Evolutionary conservation across 2,113 vertebrate genomes (phyloP).

Genomic region (Struthidea cinerea): DNA sequence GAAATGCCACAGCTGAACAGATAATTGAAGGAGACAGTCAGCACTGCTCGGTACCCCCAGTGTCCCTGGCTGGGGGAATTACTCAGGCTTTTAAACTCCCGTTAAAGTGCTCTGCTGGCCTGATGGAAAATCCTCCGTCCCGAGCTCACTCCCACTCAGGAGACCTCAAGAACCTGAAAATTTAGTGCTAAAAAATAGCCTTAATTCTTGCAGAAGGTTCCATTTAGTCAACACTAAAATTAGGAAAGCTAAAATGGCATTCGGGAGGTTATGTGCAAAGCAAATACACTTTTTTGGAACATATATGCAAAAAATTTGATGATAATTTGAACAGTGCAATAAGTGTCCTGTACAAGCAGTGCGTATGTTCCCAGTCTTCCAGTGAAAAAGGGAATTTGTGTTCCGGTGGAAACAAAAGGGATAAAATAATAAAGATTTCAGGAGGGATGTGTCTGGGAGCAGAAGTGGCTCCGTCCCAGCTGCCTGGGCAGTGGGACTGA

Average conservation of each 20-base stretch:
- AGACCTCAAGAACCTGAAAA: background rate
- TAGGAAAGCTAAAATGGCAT: background rate
- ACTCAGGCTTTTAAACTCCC: background rate
- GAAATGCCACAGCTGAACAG: background rate
- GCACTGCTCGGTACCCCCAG: background rate
- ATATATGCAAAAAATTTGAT: accelerated
- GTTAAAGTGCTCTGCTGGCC: background rate
- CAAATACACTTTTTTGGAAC: background rate
- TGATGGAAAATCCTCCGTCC: background rate
- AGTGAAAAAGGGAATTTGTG: background rate
- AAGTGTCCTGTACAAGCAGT: too few relatives aligned
- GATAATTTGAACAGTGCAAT: background rate
- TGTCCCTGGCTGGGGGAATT: background rate
- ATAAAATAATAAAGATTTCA: accelerated
- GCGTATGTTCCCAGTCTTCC: background rate
- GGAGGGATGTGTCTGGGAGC: background rate
- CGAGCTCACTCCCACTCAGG: background rate
- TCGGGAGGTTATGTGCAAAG: background rate
- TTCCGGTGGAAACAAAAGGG: background rate
- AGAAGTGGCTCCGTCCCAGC: background rate
- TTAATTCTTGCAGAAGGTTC: background rate
- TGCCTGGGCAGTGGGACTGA: background rate
- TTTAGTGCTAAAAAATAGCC: background rate
- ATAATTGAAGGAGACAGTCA: background rate
- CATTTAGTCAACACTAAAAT: background rate